Evolutionary conservation across 2,113 vertebrate genomes (phyloP), one percentile per base, ranked within the genome.

Genomic region (Aldabrachelys gigantea): DNA sequence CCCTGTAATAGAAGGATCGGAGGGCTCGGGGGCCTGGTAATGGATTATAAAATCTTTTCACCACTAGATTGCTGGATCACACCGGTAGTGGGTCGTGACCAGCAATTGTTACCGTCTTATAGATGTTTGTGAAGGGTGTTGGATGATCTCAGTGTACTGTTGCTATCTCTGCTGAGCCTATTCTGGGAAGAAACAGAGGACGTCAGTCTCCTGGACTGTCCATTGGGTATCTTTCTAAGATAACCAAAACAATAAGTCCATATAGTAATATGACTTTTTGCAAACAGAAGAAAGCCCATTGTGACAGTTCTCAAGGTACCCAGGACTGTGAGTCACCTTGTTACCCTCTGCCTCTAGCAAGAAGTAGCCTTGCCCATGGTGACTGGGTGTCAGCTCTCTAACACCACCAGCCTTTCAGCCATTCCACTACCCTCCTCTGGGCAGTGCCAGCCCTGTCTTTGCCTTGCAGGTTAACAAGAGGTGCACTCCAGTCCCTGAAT

Each of bases 141-240:
- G 35, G 62, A 19, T 69, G 62, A 14, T n/a, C 35, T 16, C 35
- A n/a, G 29, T 69, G 62, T 35, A n/a, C 35, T 69, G 62, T 16
- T 8, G 62, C 62, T 69, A 16, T 31, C 35, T 69, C 75, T 88
- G 88, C 78, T 80, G 10, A 89, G 22, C 16, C 35, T 50, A 35
- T n/a, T 94, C 80, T 88, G 52, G 89, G 56, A 83, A 44, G 94
- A 92, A 95, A 93, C 49, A 82, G 59, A 84, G 62, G 75, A 85
- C 88, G 91, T 94, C 49, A 94, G 90, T 24, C 80, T 62, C 81
- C 31, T 2, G 0, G 44, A 49, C 82, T 49, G 10, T 89, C 25
- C 90, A 94, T 91, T 62, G 9, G 47, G 95, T 82, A 85, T 82
- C 89, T 92, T 96, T 65, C 94, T 87, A 92, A 91, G 83, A 86